Conservation (phyloP, 2,113 vertebrate genomes). For the Rhabdornis inornatus region DNA sequence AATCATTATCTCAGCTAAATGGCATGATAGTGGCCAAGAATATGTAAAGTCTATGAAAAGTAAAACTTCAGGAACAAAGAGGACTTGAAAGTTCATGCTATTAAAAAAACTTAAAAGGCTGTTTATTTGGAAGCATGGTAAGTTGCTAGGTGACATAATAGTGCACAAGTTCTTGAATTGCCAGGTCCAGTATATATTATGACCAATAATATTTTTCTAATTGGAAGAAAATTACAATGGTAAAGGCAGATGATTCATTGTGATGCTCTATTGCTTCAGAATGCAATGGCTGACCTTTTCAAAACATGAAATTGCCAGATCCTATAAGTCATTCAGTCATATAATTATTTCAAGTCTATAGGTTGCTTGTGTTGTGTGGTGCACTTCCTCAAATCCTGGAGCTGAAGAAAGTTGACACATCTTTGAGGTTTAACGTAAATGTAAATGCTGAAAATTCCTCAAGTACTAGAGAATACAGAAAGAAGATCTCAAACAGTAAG, state of each 20-base stretch:
- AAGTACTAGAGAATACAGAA: background rate
- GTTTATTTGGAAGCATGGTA: constrained; percentile 51
- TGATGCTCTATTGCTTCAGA: background rate
- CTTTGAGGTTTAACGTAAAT: background rate
- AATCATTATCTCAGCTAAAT: constrained; percentile 13
- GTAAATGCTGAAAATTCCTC: background rate
- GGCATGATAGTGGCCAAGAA: constrained; percentile 6
- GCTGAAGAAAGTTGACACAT: background rate
- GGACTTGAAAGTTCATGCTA: background rate
- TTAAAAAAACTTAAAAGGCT: constrained; percentile 27
- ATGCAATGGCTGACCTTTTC: background rate
- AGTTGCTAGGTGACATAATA: constrained; percentile 67
- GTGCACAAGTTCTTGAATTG: constrained; percentile 19
- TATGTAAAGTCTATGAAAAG: constrained; percentile 37
- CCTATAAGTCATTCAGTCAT: background rate
- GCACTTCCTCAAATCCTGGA: background rate
- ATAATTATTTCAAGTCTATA: background rate
- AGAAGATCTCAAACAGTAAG: background rate
- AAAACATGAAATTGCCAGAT: background rate
- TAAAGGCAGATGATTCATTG: background rate
- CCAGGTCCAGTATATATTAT: background rate
- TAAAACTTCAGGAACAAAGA: background rate
- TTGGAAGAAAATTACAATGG: background rate
- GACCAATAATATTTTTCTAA: background rate
- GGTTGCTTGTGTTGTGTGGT: background rate